Base-by-base conservation (phyloP, 2,797 vertebrate species). In the Microctenopoma lineatum region DNA sequence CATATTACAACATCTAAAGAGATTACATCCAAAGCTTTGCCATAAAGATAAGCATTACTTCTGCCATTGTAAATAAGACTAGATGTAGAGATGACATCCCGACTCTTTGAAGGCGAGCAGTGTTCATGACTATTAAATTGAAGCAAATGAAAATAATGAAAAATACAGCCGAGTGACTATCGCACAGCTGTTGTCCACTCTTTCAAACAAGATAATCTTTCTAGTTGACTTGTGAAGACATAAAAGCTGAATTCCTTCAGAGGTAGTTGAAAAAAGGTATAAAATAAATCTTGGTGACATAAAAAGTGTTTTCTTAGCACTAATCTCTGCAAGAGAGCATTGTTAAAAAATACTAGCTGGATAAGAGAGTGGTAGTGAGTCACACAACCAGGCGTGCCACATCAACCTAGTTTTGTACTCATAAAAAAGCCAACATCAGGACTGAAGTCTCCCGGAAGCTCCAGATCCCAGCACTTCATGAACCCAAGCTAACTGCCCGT, bases 81-180 rank as follows among this genome's bases (percentile, higher is more conserved):
- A 29, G 25, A 39, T 5, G 29, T 27, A 3, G 7, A 48, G 60
- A 52, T 41, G 39, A 41, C 26, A 29, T 57, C 25, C 21, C 2
- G 42, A 13, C 11, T 44, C 47, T 57, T 70, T 70, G 29, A 59
- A 68, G 27, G 44, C 15, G 15, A 56, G 14, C 1, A 1, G 12
- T n/a, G 7, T 61, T 73, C 68, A 66, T 27, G n/a, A 50, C 29
- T 16, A 41, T 6, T 58, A 73, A 41, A 68, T 27, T 50, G 51
- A 66, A 59, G 44, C 58, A 53, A 72, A 71, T 39, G 3, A 70
- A 78, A 84, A 63, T 38, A 60, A 66, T 44, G 4, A 69, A 53
- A 15, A 11, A 42, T 15, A 2, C 21, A 4, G 42, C 34, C 10
- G 18, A 57, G 36, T 58, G 60, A 80, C 18, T 60, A 8, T 77